These are phyloP conservation scores for Procambarus virginalis DNA, from an alignment of 1,140 invertebrate genomes.

Conservation along the genomic window DNA sequence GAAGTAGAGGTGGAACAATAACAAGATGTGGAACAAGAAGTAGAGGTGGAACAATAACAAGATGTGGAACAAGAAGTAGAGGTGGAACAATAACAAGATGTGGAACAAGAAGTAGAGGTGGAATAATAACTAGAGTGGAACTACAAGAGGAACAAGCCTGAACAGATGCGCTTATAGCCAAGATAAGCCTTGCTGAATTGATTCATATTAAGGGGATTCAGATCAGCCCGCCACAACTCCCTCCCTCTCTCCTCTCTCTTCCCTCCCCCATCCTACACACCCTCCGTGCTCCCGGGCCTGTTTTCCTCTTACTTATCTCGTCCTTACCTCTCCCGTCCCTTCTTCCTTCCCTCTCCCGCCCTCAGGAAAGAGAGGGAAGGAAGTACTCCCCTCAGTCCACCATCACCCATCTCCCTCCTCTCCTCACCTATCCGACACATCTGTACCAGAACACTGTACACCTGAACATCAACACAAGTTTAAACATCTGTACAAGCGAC, in stretches of 20 bases:
- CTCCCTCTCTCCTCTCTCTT: background rate
- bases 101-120: background rate
- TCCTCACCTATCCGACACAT: too few relatives aligned
- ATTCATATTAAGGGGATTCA: slow-evolving; percentile 41
- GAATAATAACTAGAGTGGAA: too few relatives aligned
- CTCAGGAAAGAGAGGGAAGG: background rate
- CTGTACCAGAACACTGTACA: too few relatives aligned
- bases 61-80: background rate
- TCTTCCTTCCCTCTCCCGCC: slow-evolving; percentile 15
- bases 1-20: background rate
- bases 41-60: background rate
- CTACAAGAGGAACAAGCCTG: background rate
- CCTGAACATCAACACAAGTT: too few relatives aligned
- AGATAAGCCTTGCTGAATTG: slow-evolving; percentile 35
- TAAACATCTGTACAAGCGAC: too few relatives aligned
- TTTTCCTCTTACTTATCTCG: slow-evolving; percentile 26
- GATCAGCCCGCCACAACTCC: slow-evolving; percentile 4
- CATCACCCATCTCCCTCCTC: too few relatives aligned
- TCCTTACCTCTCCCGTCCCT: slow-evolving; percentile 23
- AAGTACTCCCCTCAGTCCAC: too few relatives aligned
- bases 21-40: background rate
- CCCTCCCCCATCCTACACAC: background rate
- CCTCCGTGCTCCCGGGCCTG: background rate
- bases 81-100: too few relatives aligned
- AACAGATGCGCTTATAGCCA: slow-evolving; percentile 16